Conservation (phyloP, 2,113 vertebrate species). For the Rhinogobius similis region DNA sequence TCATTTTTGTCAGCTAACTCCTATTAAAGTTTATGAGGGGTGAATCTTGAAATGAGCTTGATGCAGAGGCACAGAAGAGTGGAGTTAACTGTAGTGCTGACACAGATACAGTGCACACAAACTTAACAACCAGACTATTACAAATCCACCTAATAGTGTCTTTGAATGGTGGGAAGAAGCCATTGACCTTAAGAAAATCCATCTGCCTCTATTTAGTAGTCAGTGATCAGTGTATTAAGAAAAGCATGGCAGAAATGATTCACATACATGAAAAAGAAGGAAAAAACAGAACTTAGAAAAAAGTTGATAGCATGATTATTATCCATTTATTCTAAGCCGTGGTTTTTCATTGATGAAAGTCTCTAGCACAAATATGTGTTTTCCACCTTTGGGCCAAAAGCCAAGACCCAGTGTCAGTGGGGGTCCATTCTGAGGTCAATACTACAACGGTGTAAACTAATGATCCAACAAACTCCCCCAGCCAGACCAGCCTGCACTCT, state of each 20-base stretch:
- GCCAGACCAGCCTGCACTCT: conserved; percentile 49
- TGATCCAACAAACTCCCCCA: conserved; percentile 72
- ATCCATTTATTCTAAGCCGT: not conserved
- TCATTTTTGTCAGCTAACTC: no score
- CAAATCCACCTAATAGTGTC: no score
- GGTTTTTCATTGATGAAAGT: conserved; percentile 18
- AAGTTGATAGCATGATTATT: not conserved
- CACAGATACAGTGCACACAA: no score
- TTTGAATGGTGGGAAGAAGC: no score
- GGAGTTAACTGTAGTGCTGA: no score
- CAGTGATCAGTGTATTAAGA: not conserved
- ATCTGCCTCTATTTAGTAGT: no score
- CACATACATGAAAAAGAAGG: not conserved
- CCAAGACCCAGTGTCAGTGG: conserved; percentile 49
- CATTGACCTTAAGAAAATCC: no score
- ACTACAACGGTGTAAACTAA: conserved; percentile 75
- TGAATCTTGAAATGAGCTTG: no score
- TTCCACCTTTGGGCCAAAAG: conserved; percentile 50
- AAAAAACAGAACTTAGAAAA: no score
- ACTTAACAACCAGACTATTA: no score
- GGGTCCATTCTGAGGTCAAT: conserved; percentile 72
- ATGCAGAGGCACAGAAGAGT: no score
- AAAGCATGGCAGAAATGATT: not conserved
- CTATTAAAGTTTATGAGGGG: no score
- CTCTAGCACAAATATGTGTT: conserved; percentile 39